phyloP scores from a whole-genome alignment of 2,888 invertebrate genomes.

The Dicyrtomina minuta region DNA sequence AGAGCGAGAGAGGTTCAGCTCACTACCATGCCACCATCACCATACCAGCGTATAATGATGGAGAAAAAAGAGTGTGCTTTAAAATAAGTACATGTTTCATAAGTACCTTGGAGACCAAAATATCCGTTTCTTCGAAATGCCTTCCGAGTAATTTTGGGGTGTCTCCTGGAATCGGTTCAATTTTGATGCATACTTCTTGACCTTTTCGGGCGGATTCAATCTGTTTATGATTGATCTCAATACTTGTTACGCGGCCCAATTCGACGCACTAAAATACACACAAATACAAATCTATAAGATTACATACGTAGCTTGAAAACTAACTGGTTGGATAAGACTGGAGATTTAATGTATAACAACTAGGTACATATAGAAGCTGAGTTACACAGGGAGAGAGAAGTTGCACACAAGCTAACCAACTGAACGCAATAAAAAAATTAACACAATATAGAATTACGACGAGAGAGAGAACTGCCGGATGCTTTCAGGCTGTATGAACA shows the following conservation, averaged over 20 bases:
- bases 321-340: too few species aligned
- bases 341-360: too few species aligned
- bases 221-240: constrained; percentile 93
- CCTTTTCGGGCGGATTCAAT: constrained; percentile 94
- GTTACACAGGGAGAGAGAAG: too few species aligned
- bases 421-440: too few species aligned
- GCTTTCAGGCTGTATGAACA: too few species aligned
- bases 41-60: neutral
- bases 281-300: constrained; percentile 1
- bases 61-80: too few species aligned
- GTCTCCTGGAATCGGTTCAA: constrained; percentile 96
- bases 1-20: neutral
- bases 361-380: too few species aligned
- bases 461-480: too few species aligned
- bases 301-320: too few species aligned
- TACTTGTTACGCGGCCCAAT: constrained; percentile 89
- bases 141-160: constrained; percentile 98
- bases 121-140: constrained; percentile 95
- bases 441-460: too few species aligned
- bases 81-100: too few species aligned
- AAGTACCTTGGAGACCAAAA: constrained; percentile 88
- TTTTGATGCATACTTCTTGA: constrained; percentile 93
- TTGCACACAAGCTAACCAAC: too few species aligned
- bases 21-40: neutral
- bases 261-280: constrained; percentile 76